These are phyloP conservation scores for Menidia menidia DNA, from an alignment of 2,797 vertebrate genomes.

Conservation along the genomic window DNA sequence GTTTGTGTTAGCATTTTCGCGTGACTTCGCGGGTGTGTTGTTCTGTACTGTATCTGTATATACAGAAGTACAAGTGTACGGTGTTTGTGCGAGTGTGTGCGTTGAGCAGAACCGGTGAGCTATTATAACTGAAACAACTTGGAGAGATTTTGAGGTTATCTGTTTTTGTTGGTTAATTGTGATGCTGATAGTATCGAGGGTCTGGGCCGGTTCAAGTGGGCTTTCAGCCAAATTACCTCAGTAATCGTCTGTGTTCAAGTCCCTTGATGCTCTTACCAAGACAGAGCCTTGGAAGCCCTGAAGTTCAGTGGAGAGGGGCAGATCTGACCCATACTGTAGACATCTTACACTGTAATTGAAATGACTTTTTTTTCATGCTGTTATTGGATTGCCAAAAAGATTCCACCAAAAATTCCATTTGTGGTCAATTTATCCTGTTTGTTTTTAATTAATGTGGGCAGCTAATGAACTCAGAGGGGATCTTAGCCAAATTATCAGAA, in stretches of 20 bases:
- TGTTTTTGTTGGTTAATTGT: slow-evolving; percentile 89
- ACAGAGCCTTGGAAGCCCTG: slow-evolving; percentile 71
- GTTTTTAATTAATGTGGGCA: slow-evolving; percentile 82
- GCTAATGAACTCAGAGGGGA: slow-evolving; percentile 79
- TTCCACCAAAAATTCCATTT: slow-evolving; percentile 80
- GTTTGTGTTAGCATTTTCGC: slow-evolving; percentile 65
- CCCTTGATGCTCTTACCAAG: slow-evolving; percentile 75
- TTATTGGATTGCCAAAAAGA: slow-evolving; percentile 79
- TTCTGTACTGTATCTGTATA: slow-evolving; percentile 58
- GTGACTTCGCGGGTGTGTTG: slow-evolving; percentile 48
- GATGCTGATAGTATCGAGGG: slow-evolving; percentile 84
- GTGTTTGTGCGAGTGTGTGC: slow-evolving; percentile 15
- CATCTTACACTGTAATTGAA: slow-evolving; percentile 82
- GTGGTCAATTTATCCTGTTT: slow-evolving; percentile 83
- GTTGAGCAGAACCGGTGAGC: slow-evolving; percentile 63
- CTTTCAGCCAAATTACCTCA: slow-evolving; percentile 86
- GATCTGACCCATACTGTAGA: slow-evolving; percentile 77
- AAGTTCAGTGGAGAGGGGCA: slow-evolving; percentile 73
- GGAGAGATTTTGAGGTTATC: slow-evolving; percentile 86
- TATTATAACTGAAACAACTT: slow-evolving; percentile 75
- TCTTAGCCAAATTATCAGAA: slow-evolving; percentile 75
- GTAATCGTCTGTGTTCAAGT: slow-evolving; percentile 81
- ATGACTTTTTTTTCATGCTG: slow-evolving; percentile 60
- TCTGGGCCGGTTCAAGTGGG: slow-evolving; percentile 83
- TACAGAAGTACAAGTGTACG: slow-evolving; percentile 37